Percentiles rank a stretch among this genome's conserved stretches.
These are phyloP conservation scores for Ciconia nigra DNA, from an alignment of 2,797 vertebrate species.

Conservation along the genomic window DNA sequence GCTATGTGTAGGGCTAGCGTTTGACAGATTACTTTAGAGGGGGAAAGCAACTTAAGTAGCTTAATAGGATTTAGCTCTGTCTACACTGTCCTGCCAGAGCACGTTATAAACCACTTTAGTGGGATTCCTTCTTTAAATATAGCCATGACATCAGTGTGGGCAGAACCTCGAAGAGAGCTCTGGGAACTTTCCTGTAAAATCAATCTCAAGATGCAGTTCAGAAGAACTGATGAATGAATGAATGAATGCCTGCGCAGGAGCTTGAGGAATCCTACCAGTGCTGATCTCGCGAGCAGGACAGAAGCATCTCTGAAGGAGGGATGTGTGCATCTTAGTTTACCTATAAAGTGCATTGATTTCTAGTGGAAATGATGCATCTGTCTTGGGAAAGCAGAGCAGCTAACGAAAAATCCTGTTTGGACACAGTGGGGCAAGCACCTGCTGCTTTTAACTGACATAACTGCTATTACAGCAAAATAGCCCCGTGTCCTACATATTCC, in stretches of 20 bases:
- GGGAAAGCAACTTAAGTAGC: constrained; percentile 51
- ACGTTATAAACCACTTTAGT: constrained; percentile 36
- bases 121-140: constrained; percentile 47
- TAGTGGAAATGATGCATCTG: not conserved
- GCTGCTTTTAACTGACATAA: not conserved
- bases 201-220: not conserved
- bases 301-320: not conserved
- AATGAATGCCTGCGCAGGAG: not conserved
- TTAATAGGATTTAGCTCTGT: constrained; percentile 57
- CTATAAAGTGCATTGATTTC: not conserved
- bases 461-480: not conserved
- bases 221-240: not conserved
- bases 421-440: not conserved
- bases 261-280: not conserved
- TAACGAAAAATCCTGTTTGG: not conserved
- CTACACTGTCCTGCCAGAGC: constrained; percentile 24
- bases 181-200: constrained; percentile 39
- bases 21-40: constrained; percentile 38
- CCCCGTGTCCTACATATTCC: rapidly evolving
- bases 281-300: not conserved
- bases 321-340: not conserved
- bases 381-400: not conserved
- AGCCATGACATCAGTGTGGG: constrained; percentile 15
- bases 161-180: not conserved
- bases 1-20: not conserved